A percentile compares a stretch with the other conserved stretches of the same genome.
Evolutionary conservation across 2,797 vertebrate genomes (phyloP).

Genomic region (Coregonus ussuriensis): DNA sequence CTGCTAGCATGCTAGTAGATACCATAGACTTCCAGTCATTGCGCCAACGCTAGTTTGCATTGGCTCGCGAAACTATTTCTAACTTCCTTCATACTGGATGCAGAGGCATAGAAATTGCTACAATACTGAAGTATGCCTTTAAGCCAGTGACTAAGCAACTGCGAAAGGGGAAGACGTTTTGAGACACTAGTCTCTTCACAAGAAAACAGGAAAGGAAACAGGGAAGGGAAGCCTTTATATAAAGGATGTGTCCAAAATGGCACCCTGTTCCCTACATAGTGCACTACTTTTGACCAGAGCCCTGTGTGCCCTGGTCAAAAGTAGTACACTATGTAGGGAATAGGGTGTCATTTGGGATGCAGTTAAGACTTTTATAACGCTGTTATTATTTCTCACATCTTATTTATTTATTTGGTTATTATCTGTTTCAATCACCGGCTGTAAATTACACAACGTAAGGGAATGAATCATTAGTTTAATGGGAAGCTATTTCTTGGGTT

Average conservation of each 20-base stretch:
- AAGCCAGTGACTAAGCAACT: constrained; percentile 26
- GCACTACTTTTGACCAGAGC: too few relatives aligned
- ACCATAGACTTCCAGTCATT: too few relatives aligned
- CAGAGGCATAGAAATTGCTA: too few relatives aligned
- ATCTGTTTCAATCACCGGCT: constrained; percentile 34
- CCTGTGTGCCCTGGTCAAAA: neutral
- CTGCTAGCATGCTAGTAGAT: too few relatives aligned
- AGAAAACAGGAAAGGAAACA: neutral
- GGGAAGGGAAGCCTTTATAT: neutral
- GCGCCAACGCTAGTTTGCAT: too few relatives aligned
- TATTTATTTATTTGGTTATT: constrained; percentile 10
- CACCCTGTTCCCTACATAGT: neutral
- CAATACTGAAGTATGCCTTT: too few relatives aligned
- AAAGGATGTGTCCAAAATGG: neutral
- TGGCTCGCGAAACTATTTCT: too few relatives aligned
- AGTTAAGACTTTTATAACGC: neutral
- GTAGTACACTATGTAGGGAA: neutral
- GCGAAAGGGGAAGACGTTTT: neutral
- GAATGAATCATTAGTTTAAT: constrained; percentile 42
- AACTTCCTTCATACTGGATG: too few relatives aligned
- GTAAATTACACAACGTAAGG: constrained; percentile 2
- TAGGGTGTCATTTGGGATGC: neutral
- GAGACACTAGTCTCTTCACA: neutral
- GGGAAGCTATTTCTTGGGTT: constrained; percentile 24
- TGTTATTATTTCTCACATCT: constrained; percentile 20